Base-by-base conservation (phyloP, 2,797 vertebrate species). In the Catamblyrhynchus diadema region DNA sequence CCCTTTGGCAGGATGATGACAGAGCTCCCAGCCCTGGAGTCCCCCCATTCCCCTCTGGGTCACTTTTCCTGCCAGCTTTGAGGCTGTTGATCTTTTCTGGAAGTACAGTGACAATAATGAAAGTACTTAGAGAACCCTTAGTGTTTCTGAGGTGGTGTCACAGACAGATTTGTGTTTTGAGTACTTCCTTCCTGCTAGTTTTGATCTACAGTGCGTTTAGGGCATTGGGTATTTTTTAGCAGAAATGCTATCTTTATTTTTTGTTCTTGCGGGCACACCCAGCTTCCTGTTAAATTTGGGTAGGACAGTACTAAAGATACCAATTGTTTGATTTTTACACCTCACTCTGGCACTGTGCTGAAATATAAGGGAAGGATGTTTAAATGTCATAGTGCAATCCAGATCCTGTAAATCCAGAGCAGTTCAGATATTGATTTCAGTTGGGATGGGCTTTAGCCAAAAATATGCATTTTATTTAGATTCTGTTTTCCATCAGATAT, bases 391-490 rank as follows among this genome's bases (percentile, higher is more conserved):
- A 62, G 56, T 62, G 47, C 70, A 92, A 53, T 78, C 45, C 69
- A 91, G 75, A 69, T 41, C 64, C 78, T 74, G 39, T 54, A 81
- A 88, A 72, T 86, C 69, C 30, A 3, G 6, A 72, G 78, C 37
- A 81, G 70, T 45, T 88, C 70, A 66, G 66, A 88, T 86, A 57
- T 6, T 79, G 51, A 90, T 90, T 88, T 90, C 73, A 87, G 14
- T 90, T 73, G 86, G 59, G 87, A 92, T 33, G 73, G 59, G 22
- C 75, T 86, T 90, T 62, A 73, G 95, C 80, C 87, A 95, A 41
- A 90, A 97, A 88, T 57, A 70, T 39, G 74, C 48, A 72, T 88
- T 81, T 84, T 81, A 92, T 94, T 96, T 93, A 42, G 51, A 67
- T 81, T 75, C 89, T 94, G 62, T 70, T 96, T 95, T 91, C 75